phyloP scores from a whole-genome alignment of 2,888 invertebrate genomes.

The Baronia brevicornis region DNA sequence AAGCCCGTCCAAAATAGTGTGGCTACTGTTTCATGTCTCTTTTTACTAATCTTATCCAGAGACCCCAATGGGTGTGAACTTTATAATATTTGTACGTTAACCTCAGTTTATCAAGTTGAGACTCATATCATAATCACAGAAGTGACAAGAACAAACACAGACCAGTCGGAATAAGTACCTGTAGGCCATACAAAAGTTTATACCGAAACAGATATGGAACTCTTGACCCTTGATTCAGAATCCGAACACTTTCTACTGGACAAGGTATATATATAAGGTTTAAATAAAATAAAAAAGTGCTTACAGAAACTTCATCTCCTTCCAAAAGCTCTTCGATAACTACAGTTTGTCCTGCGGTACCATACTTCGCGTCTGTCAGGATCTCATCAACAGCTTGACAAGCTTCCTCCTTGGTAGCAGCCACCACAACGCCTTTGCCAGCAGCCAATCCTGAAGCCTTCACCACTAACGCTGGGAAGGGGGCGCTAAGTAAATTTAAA shows the following conservation, averaged over 20 bases:
- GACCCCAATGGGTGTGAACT: slow-evolving; percentile 14
- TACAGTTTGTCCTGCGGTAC: slow-evolving; percentile 87
- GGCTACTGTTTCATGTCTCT: too few species aligned
- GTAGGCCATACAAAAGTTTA: too few species aligned
- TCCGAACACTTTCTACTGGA: background rate
- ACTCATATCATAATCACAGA: too few species aligned
- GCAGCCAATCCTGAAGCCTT: slow-evolving; percentile 98
- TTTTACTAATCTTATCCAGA: slow-evolving; percentile 19
- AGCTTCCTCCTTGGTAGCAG: slow-evolving; percentile 84
- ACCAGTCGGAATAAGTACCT: too few species aligned
- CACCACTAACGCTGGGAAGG: slow-evolving; percentile 89
- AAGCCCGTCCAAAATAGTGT: too few species aligned
- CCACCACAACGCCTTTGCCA: slow-evolving; percentile 97
- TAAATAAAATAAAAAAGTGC: slow-evolving; percentile 31
- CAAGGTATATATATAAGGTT: background rate
- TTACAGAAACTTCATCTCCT: slow-evolving; percentile 96
- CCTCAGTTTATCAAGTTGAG: too few species aligned
- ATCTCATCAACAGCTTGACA: slow-evolving; percentile 89
- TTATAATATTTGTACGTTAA: slow-evolving; percentile 8
- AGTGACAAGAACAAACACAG: too few species aligned
- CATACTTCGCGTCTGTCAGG: slow-evolving; percentile 85
- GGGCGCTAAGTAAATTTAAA: slow-evolving; percentile 72
- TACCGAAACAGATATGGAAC: too few species aligned
- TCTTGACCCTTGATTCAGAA: slow-evolving; percentile 5
- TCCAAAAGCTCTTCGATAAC: slow-evolving; percentile 93